Conservation (phyloP, 2,888 invertebrate species). For the Lepidochrysops patricia region DNA sequence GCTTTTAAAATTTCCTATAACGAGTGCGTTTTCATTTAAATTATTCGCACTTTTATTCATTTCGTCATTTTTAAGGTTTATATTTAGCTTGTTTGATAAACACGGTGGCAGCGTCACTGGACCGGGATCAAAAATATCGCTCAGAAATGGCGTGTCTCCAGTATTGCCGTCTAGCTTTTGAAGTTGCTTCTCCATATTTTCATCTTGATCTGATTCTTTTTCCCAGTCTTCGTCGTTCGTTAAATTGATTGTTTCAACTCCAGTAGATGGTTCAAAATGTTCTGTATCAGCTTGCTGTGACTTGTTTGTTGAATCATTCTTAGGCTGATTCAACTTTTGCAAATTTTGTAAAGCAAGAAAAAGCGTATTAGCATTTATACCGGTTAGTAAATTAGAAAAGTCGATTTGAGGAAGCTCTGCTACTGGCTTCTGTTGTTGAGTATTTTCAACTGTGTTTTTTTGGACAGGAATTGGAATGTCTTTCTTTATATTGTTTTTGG, state of each 20-base stretch:
- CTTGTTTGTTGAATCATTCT: slow-evolving; percentile 16
- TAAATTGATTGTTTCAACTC: slow-evolving; percentile 54
- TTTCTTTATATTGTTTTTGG: slow-evolving; percentile 2
- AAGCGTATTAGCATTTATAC: slow-evolving; percentile 58
- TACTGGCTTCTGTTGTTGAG: slow-evolving; percentile 7
- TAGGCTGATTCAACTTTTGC: slow-evolving; percentile 45
- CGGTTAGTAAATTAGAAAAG: slow-evolving; percentile 47
- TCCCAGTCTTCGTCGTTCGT: slow-evolving; percentile 67
- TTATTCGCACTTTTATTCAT: slow-evolving; percentile 33
- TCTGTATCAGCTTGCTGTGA: slow-evolving; percentile 19
- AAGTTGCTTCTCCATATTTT: slow-evolving; percentile 55
- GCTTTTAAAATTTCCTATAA: slow-evolving; percentile 68
- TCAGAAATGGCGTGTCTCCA: slow-evolving; percentile 62
- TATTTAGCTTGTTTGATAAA: slow-evolving; percentile 45
- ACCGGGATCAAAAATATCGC: slow-evolving; percentile 67
- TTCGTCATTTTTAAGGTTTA: slow-evolving; percentile 40
- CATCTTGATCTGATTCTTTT: slow-evolving; percentile 52
- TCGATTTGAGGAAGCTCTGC: slow-evolving; percentile 35
- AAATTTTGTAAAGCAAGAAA: slow-evolving; percentile 61
- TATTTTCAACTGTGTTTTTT: slow-evolving; percentile 14
- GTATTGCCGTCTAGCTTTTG: slow-evolving; percentile 50
- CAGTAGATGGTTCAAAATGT: slow-evolving; percentile 13
- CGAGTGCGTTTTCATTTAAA: slow-evolving; percentile 48
- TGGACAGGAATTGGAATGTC: slow-evolving; percentile 8
- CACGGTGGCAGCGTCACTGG: slow-evolving; percentile 46